phyloP scores from a whole-genome alignment of 2,888 invertebrate species.

The Scaptodrosophila latifasciaeformis region DNA sequence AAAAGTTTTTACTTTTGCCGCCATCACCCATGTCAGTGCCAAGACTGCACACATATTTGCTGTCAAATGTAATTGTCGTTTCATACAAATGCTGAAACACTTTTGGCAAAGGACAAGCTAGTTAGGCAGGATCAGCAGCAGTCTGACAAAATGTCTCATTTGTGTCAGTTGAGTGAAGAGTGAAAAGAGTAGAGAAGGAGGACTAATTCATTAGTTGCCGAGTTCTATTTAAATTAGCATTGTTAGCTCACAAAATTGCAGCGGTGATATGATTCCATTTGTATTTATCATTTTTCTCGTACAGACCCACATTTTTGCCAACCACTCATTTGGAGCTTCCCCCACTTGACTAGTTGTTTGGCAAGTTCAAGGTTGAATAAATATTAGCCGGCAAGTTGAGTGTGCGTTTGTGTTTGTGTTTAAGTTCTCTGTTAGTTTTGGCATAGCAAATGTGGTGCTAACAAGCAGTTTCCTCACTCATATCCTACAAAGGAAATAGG shows the following conservation, averaged over 20 bases:
- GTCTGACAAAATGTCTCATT: conserved; percentile 29
- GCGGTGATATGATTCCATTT: background rate
- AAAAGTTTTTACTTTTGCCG: conserved; percentile 41
- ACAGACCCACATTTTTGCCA: background rate
- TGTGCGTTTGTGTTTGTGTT: too few species aligned
- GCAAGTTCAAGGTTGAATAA: conserved; percentile 55
- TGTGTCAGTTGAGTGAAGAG: conserved; percentile 26
- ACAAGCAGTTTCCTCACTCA: conserved; percentile 59
- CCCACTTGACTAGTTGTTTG: conserved; percentile 6
- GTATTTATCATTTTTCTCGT: background rate
- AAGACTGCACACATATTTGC: conserved; percentile 10
- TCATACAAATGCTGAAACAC: conserved; percentile 29
- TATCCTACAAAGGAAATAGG: conserved; percentile 58
- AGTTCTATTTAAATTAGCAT: conserved; percentile 42
- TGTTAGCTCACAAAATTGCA: conserved; percentile 30
- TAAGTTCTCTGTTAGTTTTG: conserved; percentile 5
- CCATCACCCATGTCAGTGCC: background rate
- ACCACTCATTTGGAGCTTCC: background rate
- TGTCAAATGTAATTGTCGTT: conserved; percentile 47
- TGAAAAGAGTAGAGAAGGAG: background rate
- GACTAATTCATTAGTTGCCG: conserved; percentile 3
- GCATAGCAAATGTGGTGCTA: conserved; percentile 45
- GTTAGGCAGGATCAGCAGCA: background rate
- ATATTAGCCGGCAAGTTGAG: conserved; percentile 8
- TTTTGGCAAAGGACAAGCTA: conserved; percentile 23